Evolutionary conservation across 1,140 invertebrate species (phyloP), one percentile per base, ranked within the genome.

Genomic region (Tetragonula clypearis): DNA sequence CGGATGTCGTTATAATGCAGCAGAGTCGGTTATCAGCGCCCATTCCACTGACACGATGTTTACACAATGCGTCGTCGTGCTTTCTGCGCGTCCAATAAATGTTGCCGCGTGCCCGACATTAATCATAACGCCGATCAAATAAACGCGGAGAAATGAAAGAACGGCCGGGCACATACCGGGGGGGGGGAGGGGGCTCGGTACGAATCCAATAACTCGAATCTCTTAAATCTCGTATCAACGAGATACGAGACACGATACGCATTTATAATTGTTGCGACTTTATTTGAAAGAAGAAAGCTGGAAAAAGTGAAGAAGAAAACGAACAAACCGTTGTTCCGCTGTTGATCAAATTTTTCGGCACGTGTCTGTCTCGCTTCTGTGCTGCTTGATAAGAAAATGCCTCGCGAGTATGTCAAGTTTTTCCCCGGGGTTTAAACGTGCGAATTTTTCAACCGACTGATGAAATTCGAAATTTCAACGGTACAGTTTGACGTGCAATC

Each of bases 41-140:
- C 26, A 19, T 21, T 65, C 53, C n/a, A 15, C 30, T 53, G 53
- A 56, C 35, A 58, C 53, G n/a, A 66, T 75, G n/a, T 66, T 65
- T 82, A 76, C 26, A 66, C 41, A 76, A 82, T 66, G 71, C 35
- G 53, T 76, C 62, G 21, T 35, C 14, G 56, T 8, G 73, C 72
- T 56, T 76, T 53, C 23, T 53, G 35, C 60, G 26, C 11, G 73
- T 82, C 53, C 72, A 68, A 82, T 76, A 76, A 82, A 82, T 53
- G 71, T 17, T 60, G 21, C 74, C 14, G 19, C 17, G 26, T 49
- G 56, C 26, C 26, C 17, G 65, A 35, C 53, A 74, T 82, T 82
- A 73, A 73, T 56, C 80, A 66, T 72, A 55, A 19, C 21, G 41
- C 17, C 56, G 79, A 74, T 75, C 58, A 49, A 65, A 62, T 65